Base-by-base conservation (phyloP, 1,140 invertebrate genomes). In the Hyles euphorbiae region DNA sequence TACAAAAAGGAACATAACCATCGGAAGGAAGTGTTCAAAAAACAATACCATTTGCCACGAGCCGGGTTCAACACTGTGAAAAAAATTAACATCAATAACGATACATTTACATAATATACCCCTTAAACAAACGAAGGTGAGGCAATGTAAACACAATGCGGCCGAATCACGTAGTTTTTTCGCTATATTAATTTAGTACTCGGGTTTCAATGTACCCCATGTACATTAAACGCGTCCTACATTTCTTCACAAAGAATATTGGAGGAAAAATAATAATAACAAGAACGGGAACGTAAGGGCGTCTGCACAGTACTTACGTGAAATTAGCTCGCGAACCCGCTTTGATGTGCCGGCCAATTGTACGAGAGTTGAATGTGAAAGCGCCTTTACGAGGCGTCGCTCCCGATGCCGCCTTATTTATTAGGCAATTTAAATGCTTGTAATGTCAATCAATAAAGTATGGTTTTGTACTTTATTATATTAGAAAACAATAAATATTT, bases 61-160 rank as follows among this genome's bases (percentile, higher is more conserved):
- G 84, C 82, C 77, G 72, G 61, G 58, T 74, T 67, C 75, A 70
- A 69, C 77, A 75, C 81, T 72, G 68, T 60, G 59, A 69, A 68
- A 76, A 75, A 75, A 81, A 77, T 58, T 65, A 74, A 76, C 69
- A 66, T 73, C 72, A 80, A 72, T 74, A 73, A 71, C 68, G 71
- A 74, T 60, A 77, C 78, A 87, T 87, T 87, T 88, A 88, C 85
- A 86, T 86, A 88, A 83, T 76, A 80, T 74, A 73, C 80, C 83
- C 84, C 67, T 59, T 74, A 80, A 73, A 78, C 74, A 73, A 84
- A 86, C 81, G 76, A 60, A 75, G 70, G 74, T 76, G 72, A 56
- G 62, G 70, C 72, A 76, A 52, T 53, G 75, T 77, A 81, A 22
- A 22, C 80, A 85, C 82, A 81, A 68, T 70, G 61, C 70, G 63